Base-by-base conservation (phyloP, 2,797 vertebrate species). In the Labeo calbasu region DNA sequence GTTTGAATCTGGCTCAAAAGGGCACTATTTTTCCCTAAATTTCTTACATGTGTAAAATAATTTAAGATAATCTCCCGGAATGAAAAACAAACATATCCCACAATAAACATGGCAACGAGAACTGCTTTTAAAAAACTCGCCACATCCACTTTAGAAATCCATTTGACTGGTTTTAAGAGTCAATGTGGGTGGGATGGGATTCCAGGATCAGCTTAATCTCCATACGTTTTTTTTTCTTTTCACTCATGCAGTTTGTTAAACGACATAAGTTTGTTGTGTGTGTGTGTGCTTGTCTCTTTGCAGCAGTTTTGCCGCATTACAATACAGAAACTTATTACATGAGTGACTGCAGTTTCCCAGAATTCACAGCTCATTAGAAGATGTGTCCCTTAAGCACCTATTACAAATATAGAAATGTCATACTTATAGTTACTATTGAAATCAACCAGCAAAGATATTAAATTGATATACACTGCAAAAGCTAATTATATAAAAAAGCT, bases 231-330 rank as follows among this genome's bases (percentile, higher is more conserved):
- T 14, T 15, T 28, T 61, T 57, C 3, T 40, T 55, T 78, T 40
- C 15, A 13, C 46, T 66, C 86, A 5, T 86, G 81, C 15, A 86
- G 61, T 87, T 82, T 84, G 82, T 81, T 82, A 65, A 12, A 88
- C 7, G 75, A 83, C 59, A 55, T 36, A 80, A 77, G 84, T 71
- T 79, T 83, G 73, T 86, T 76, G 40, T 80, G 48, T 77, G 77
- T 81, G 25, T 53, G 50, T 85, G 86, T 85, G 72, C 68, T 46
- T 65, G 59, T 28, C 40, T 25, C 14, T 25, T 55, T 63, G 10
- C 55, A 50, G 53, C 28, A 28, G 25, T 2, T 78, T 46, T 71
- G 9, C 11, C 23, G 61, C 55, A 48, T n/a, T 59, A 28, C 1
- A 12, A 61, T 32, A 15, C 19, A 46, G 36, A 72, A 61, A 43